A percentile compares a stretch with the other conserved stretches of the same genome.
Conservation (phyloP, 2,797 vertebrate genomes). For the Coccyzus lansbergi region DNA sequence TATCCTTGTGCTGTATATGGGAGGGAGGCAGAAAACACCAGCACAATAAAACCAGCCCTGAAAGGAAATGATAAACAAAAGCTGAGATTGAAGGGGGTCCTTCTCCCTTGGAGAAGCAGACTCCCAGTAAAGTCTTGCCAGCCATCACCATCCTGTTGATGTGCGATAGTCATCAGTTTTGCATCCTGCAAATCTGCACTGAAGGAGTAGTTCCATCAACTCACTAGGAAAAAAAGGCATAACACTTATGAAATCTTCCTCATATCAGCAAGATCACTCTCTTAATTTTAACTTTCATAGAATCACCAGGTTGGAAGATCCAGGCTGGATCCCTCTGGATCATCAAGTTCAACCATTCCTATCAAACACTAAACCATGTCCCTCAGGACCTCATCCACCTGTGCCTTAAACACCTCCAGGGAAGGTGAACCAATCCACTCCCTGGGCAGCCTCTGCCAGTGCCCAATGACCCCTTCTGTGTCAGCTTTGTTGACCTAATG, state of each 20-base stretch:
- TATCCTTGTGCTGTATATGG: neutral
- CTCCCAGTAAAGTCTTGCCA: neutral
- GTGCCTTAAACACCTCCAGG: no score
- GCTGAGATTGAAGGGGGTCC: neutral
- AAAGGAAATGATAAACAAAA: neutral
- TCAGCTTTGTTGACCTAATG: neutral
- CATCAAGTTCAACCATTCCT: no score
- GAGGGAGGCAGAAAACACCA: neutral
- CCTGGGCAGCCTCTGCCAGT: no score
- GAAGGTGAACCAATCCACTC: no score
- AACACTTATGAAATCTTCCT: neutral
- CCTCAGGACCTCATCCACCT: no score
- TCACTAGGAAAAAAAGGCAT: neutral
- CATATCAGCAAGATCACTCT: neutral
- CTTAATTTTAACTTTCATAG: neutral
- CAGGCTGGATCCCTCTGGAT: no score
- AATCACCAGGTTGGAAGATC: no score
- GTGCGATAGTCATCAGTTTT: neutral
- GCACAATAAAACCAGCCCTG: neutral
- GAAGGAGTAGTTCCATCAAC: neutral
- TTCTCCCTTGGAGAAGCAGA: neutral
- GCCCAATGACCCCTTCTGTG: no score
- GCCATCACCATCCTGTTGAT: fast-evolving
- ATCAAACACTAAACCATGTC: no score
- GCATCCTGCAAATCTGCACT: neutral